Percentiles rank a stretch among this genome's conserved stretches.
Conservation (phyloP, 2,797 vertebrate species). For the Pseudochaenichthys georgianus region DNA sequence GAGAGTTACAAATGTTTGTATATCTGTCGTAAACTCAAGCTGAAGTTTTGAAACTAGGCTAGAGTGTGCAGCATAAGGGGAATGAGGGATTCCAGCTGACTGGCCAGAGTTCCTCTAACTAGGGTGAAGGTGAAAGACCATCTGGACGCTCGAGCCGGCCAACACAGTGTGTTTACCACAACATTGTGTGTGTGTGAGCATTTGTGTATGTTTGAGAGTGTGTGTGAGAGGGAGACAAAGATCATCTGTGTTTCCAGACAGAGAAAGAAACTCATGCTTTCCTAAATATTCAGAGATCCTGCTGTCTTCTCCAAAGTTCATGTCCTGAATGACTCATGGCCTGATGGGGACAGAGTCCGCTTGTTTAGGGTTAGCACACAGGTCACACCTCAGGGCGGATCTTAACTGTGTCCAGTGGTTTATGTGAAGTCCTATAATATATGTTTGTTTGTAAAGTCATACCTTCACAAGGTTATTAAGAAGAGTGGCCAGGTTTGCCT, state of each 20-base stretch:
- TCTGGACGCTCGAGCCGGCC: slow-evolving; percentile 57
- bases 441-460: slow-evolving; percentile 18
- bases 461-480: not conserved
- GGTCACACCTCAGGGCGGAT: slow-evolving; percentile 1
- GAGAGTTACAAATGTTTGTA: too few relatives aligned
- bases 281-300: slow-evolving; percentile 19
- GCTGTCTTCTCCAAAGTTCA: slow-evolving; percentile 28
- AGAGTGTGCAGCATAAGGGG: not conserved
- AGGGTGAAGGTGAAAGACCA: slow-evolving; percentile 59
- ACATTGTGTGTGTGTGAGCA: slow-evolving; percentile 35
- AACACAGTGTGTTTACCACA: slow-evolving; percentile 36
- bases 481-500: not conserved
- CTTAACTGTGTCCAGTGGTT: not conserved
- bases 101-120: slow-evolving; percentile 41
- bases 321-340: not conserved
- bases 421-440: not conserved
- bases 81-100: slow-evolving; percentile 45
- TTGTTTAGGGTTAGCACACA: slow-evolving; percentile 38
- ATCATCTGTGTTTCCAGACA: slow-evolving; percentile 32
- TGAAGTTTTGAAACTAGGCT: too few relatives aligned
- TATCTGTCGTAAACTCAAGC: too few relatives aligned
- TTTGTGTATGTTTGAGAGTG: slow-evolving; percentile 20
- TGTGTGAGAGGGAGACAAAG: slow-evolving; percentile 29
- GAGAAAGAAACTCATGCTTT: slow-evolving; percentile 44
- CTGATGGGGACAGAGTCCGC: slow-evolving; percentile 19